These are phyloP conservation scores for Neomonachus schauinslandi DNA, from an alignment of 2,113 vertebrate species.

Conservation along the genomic window DNA sequence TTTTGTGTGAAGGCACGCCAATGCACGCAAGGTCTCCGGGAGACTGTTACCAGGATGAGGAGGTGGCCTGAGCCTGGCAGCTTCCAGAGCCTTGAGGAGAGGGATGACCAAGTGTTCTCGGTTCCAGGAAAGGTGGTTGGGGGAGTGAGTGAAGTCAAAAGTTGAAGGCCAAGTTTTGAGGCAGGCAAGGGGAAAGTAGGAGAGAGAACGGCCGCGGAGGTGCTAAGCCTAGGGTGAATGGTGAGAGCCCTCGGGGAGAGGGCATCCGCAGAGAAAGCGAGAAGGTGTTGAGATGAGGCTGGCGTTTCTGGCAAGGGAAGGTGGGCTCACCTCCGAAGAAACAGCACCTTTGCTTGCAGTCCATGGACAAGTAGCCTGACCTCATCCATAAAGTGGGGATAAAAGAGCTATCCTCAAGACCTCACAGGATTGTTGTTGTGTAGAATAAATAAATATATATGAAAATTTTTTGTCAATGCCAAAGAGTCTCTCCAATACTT, in stretches of 20 bases:
- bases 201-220: not conserved
- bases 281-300: accelerated
- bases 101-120: accelerated
- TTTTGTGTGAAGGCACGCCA: not conserved
- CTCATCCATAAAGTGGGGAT: not conserved
- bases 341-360: not conserved
- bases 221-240: not conserved
- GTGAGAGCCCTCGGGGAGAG: accelerated
- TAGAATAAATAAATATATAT: not conserved
- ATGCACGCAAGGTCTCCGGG: accelerated
- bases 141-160: not conserved
- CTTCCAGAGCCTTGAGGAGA: not conserved
- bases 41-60: not conserved
- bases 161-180: not conserved
- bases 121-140: not conserved
- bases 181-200: not conserved
- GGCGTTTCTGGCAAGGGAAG: accelerated
- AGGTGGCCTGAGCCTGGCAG: accelerated
- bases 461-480: not conserved
- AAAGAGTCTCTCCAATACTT: not conserved
- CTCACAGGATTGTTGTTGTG: too few species aligned
- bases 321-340: not conserved
- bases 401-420: not conserved
- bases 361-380: not conserved
- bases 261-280: accelerated